Evolutionary conservation across 2,113 vertebrate genomes (phyloP), one percentile per base, ranked within the genome.

Genomic region (Phaethon lepturus): DNA sequence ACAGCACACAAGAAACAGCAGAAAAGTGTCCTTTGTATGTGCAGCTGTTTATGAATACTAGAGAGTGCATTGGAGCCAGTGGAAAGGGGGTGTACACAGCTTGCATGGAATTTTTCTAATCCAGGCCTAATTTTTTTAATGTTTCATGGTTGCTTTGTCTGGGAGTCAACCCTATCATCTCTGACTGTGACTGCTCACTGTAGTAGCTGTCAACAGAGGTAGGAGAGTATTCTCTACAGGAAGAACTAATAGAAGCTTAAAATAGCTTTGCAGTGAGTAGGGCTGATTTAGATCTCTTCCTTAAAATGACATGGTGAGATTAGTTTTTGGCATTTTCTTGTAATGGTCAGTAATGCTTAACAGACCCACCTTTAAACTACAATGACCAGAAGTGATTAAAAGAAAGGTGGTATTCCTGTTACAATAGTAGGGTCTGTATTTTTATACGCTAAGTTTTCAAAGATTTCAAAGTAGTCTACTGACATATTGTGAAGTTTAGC

Each of bases 161-260:
- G 71, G 52, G 58, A 76, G 22, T 40, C 52, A 71, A 4, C 24
- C 22, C 19, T 40, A 2, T 26, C 14, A 20, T 19, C 47, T 55
- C 38, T 85, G 31, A 4, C 38, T 59, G 6, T 33, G 40, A 25
- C 49, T 50, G 29, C 63, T 78, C 10, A 1, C 50, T 76, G 58
- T 15, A 40, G 26, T 4, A 73, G 62, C 58, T 77, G 56, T 77
- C 40, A 67, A 44, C 29, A 77, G 18, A 45, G 22, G 28, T 8
- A 55, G 24, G 6, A 52, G 42, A n/a, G 38, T 24, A 23, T 45
- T 14, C 23, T 35, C n/a, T 52, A 6, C 1, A 0, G 5, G 2
- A 74, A 63, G 38, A 81, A 17, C 25, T 47, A 24, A 17, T 1
- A 38, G 59, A 77, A 71, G 23, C 50, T 68, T 81, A 69, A 55